These are phyloP conservation scores for Colius striatus DNA, from an alignment of 2,113 vertebrate species.

Conservation along the genomic window DNA sequence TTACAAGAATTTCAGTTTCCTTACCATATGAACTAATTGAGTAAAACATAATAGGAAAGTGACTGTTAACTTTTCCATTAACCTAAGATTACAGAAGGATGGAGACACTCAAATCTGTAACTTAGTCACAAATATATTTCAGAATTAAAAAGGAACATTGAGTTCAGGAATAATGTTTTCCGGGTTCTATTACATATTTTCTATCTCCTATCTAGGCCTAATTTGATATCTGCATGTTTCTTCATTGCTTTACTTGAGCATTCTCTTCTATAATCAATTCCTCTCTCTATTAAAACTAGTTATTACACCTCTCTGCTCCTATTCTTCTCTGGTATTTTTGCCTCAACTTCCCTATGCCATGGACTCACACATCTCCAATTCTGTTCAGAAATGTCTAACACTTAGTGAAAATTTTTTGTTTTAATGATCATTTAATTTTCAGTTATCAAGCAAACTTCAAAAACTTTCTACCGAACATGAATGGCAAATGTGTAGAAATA, in stretches of 20 bases:
- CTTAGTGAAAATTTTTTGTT: neutral
- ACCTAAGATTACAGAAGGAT: neutral
- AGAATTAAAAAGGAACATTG: neutral
- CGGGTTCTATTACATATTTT: neutral
- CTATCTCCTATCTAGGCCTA: neutral
- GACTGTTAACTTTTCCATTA: neutral
- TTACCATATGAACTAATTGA: neutral
- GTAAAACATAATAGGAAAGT: neutral
- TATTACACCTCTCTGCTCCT: neutral
- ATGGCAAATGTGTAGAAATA: neutral
- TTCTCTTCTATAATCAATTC: neutral
- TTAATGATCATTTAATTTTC: neutral
- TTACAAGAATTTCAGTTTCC: neutral
- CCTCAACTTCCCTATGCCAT: neutral
- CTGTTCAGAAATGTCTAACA: neutral
- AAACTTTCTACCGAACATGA: neutral
- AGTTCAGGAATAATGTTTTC: neutral
- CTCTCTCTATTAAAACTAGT: neutral
- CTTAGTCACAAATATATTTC: neutral
- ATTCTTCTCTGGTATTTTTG: fast-evolving
- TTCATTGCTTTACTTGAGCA: neutral
- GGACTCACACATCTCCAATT: fast-evolving
- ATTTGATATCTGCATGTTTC: neutral
- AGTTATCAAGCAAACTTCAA: neutral
- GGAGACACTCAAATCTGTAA: neutral